Percentiles rank a stretch among this genome's conserved stretches.
Evolutionary conservation across 1,140 invertebrate genomes (phyloP).

Genomic region (Brachionus calyciflorus): DNA sequence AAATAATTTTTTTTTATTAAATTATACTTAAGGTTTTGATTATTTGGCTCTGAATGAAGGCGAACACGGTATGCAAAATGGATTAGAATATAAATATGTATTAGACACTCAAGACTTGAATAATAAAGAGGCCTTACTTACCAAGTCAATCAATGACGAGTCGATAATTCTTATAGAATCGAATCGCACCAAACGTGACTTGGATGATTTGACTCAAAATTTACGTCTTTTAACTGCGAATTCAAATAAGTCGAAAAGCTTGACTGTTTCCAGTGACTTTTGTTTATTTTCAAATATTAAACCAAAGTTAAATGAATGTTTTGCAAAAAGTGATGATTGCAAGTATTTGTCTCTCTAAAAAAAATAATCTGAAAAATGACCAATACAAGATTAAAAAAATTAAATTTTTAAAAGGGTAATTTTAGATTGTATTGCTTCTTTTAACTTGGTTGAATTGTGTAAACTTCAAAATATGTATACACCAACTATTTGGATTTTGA

Average conservation of each 20-base stretch:
- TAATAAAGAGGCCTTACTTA: not conserved
- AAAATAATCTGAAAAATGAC: not conserved
- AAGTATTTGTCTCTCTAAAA: slow-evolving; percentile 1
- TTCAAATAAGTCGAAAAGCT: not conserved
- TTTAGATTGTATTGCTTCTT: slow-evolving; percentile 11
- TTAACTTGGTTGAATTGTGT: slow-evolving; percentile 29
- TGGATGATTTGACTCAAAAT: not conserved
- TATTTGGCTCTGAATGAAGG: not conserved
- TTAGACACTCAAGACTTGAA: not conserved
- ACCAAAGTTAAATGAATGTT: slow-evolving; percentile 30
- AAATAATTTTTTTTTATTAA: not conserved
- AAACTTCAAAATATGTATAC: slow-evolving; percentile 17
- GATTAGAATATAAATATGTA: slow-evolving; percentile 26
- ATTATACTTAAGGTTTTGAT: slow-evolving; percentile 15
- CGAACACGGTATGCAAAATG: not conserved
- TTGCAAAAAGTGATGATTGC: slow-evolving; percentile 11
- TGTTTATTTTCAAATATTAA: slow-evolving; percentile 20
- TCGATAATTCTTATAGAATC: not conserved
- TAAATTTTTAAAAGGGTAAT: not conserved
- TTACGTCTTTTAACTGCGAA: not conserved
- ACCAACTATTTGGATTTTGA: slow-evolving; percentile 35
- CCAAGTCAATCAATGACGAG: not conserved
- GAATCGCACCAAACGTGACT: not conserved
- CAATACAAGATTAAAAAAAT: not conserved
- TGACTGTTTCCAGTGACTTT: not conserved